Base-by-base conservation (phyloP, 2,797 vertebrate genomes). In the Pseudopleuronectes americanus region DNA sequence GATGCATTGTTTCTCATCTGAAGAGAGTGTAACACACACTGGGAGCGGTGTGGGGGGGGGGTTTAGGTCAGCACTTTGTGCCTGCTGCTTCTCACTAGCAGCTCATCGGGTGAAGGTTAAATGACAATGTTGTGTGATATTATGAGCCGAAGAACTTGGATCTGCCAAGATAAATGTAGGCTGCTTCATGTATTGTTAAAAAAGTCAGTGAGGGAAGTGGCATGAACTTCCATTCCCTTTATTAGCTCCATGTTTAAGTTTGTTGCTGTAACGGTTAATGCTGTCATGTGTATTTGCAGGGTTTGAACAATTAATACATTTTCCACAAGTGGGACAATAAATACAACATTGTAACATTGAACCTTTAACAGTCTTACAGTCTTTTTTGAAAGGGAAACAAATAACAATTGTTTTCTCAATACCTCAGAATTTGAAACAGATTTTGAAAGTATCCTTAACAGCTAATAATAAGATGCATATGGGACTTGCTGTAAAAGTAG, bases 1-100 rank as follows among this genome's bases (percentile, higher is more conserved):
- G 51, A 57, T 54, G 61, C 41, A 74, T 68, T 41, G 21, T 22
- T 73, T 81, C 68, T 79, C 38, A 68, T 70, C 54, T 28, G 21
- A 71, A 23, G 54, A 68, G 65, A 76, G 31, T 68, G 28, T 54
- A 68, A 70, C 31, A 63, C 57, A 68, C 76, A 76, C 71, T 60
- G 53, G 55, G n/a, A 22, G 57, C n/a, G 7, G 56, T 41, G 59
- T 19, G 43, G 1, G 43, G 65, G 75, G 65, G 75, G 53, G 71
- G 57, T 58, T 55, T 64, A 41, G 61, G 5, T 54, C 36, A 65
- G 65, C 70, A 38, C 73, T 71, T 41, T 22, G 47, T 57, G 36
- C 68, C 54, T 71, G 72, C 74, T 70, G 66, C 26, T 68, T 77
- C 17, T 68, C 62, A 56, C 61, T 71, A 56, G 45, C 16, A 9